phyloP scores from a whole-genome alignment of 2,797 vertebrate genomes.

The Crocidura indochinensis region DNA sequence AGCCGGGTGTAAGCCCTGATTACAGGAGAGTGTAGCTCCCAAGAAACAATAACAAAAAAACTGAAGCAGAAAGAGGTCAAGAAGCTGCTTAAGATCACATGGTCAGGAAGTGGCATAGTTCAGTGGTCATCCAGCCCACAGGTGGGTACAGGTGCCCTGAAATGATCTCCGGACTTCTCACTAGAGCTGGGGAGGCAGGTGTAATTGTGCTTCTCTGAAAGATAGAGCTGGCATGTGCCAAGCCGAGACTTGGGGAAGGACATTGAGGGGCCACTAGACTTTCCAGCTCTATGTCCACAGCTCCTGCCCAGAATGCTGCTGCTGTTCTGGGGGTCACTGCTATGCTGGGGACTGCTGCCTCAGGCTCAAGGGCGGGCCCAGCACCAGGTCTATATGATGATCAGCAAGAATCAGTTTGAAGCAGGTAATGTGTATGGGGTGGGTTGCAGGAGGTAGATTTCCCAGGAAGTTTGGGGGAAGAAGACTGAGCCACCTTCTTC shows the following conservation, averaged over 20 bases:
- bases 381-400: not conserved
- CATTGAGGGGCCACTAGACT: not conserved
- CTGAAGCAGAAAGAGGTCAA: not conserved
- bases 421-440: slow-evolving; percentile 2
- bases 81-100: not conserved
- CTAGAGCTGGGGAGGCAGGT: not conserved
- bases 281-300: slow-evolving; percentile 16
- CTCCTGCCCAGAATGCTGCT: slow-evolving; percentile 25
- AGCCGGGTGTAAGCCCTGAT: no score
- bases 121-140: no score
- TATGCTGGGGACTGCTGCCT: slow-evolving; percentile 62
- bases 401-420: slow-evolving; percentile 17
- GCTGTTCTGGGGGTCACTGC: slow-evolving; percentile 55
- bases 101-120: not conserved
- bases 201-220: not conserved
- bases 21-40: no score
- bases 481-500: not conserved
- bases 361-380: slow-evolving; percentile 4
- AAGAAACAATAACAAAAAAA: not conserved
- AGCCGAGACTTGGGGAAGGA: not conserved
- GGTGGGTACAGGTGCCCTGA: not conserved
- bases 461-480: fast-evolving
- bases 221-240: not conserved
- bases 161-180: not conserved
- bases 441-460: not conserved